Base-by-base conservation (phyloP, 2,888 invertebrate species). In the Heteromurus nitidus region DNA sequence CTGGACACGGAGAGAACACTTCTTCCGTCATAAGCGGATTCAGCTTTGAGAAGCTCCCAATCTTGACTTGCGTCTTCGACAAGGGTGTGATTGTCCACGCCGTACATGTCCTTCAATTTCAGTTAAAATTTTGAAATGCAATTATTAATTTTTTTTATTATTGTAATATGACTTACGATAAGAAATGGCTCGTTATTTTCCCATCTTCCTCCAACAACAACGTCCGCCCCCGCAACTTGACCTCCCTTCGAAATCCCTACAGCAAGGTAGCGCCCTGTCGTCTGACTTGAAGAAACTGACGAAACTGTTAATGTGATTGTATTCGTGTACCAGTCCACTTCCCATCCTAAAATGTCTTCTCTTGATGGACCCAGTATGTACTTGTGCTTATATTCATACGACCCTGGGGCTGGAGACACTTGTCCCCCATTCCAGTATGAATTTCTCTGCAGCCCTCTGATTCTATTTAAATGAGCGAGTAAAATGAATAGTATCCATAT, bases 51-150 rank as follows among this genome's bases (percentile, higher is more conserved):
- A 13, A 69, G 16, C 3, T 20, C 20, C 55, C 55, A 55, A 28
- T 55, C 31, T 36, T 69, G 55, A 3, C 1, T n/a, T n/a, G 1
- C 22, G 28, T 68, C 68, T 16, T 3, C n/a, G 5, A 16, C 2
- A 30, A 68, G 9, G 1, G 69, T 69, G 9, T 13, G 9, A 3
- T 69, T 31, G 16, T 55, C 36, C 2, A n/a, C 3, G 13, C 31
- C 53, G 22, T 31, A 22, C 69, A 69, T 69, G 24, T 69, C 69
- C 1, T 42, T 13, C 3, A 44, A n/a, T n/a, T n/a, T n/a, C n/a
- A n/a, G n/a, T n/a, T n/a, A n/a, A n/a, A n/a, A n/a, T n/a, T 28
- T 20, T n/a, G n/a, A n/a, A n/a, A n/a, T n/a, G n/a, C n/a, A n/a
- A n/a, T n/a, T n/a, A n/a, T n/a, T n/a, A n/a, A n/a, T n/a, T n/a